Conservation (phyloP, 2,113 vertebrate species). For the Lepisosteus oculatus region DNA sequence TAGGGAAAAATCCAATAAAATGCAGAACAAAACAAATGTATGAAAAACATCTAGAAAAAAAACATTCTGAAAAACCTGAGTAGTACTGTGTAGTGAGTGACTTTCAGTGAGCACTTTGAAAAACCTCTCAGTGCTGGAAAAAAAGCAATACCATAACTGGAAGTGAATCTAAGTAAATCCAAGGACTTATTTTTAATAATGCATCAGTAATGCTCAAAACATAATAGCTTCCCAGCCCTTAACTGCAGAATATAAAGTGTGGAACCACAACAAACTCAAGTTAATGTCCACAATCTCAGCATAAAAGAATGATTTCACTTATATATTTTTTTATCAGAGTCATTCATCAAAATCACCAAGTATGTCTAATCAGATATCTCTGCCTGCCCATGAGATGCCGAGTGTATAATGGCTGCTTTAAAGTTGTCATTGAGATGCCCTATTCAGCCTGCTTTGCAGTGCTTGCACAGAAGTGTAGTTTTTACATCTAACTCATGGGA, state of each 20-base stretch:
- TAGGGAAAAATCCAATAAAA: too few relatives aligned
- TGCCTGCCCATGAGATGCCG: conserved; percentile 16
- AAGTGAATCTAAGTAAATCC: neutral
- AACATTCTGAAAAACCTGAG: too few relatives aligned
- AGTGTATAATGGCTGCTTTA: conserved; percentile 18
- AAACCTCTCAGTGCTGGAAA: too few relatives aligned
- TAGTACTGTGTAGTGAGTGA: too few relatives aligned
- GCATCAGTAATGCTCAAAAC: neutral
- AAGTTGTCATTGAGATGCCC: conserved; percentile 24
- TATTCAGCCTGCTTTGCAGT: conserved; percentile 9
- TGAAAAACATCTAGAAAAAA: too few relatives aligned
- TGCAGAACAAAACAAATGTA: too few relatives aligned
- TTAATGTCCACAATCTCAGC: conserved; percentile 19
- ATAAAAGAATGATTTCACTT: conserved; percentile 25
- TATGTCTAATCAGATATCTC: conserved; percentile 37
- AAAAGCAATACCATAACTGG: too few relatives aligned
- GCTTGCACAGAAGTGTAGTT: neutral
- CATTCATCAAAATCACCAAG: conserved; percentile 20
- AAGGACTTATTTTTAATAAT: neutral
- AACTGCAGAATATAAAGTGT: neutral
- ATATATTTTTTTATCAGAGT: conserved; percentile 13
- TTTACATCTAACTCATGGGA: conserved; percentile 17
- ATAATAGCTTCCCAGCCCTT: neutral
- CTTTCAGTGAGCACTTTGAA: too few relatives aligned
- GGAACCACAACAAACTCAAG: conserved; percentile 16